Conservation (phyloP, 2,797 vertebrate genomes). For the Valencia hispanica region DNA sequence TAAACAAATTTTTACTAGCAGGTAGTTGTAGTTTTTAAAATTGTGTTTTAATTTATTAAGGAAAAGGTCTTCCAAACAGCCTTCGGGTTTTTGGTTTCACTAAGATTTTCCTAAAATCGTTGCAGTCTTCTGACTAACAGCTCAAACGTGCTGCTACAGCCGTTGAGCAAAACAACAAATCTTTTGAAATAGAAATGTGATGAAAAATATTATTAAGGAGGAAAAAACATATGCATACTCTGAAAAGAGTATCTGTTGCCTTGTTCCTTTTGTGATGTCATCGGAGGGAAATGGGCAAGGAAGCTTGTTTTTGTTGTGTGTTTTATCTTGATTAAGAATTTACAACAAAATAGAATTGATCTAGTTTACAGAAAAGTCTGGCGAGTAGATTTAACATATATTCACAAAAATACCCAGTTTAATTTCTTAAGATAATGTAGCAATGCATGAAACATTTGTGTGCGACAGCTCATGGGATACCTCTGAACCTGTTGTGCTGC, state of each 20-base stretch:
- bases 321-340: not conserved
- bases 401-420: not conserved
- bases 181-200: not conserved
- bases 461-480: not conserved
- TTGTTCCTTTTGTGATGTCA: not conserved
- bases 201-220: not conserved
- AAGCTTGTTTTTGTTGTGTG: not conserved
- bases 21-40: not conserved
- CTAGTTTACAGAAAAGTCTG: not conserved
- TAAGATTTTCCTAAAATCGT: too few relatives aligned
- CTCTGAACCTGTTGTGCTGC: constrained; percentile 11
- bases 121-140: not conserved
- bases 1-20: not conserved
- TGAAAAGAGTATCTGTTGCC: not conserved
- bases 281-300: not conserved
- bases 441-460: not conserved
- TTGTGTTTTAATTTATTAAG: not conserved
- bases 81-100: not conserved
- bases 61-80: not conserved
- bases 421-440: not conserved
- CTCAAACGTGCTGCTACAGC: not conserved
- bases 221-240: not conserved
- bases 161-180: not conserved
- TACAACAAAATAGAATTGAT: not conserved
- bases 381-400: not conserved